Base-by-base conservation (phyloP, 64 coral and sea anemone genomes). In the Montipora capricornis region DNA sequence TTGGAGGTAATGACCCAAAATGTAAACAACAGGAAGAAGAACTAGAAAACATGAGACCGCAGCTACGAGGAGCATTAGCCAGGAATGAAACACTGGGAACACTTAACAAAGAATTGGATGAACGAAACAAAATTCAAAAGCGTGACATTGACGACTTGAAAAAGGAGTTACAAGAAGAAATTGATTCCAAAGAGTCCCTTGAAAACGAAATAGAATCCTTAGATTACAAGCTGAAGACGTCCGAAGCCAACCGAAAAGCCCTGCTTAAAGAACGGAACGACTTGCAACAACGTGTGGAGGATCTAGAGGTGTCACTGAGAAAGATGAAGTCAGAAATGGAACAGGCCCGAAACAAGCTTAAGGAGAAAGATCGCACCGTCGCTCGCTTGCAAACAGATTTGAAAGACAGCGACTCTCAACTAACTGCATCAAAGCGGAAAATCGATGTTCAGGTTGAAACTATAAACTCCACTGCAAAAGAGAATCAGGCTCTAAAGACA, bases 331-430 rank as follows among this genome's bases (percentile, higher is more conserved):
- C 81, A 49, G 96, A 97, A 46, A 45, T 97, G 5, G 88, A 78
- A 60, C 96, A 97, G 14, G 86, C 80, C 14, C 90, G 94, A 20
- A 97, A 97, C 84, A 93, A 94, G 74, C 61, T 97, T 11, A 95
- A 93, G 48, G 96, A 94, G 89, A 87, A 94, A 51, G 96, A 97
- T 10, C 90, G 96, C 17, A 95, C 85, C 16, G 92, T 76, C 78
- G 89, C 83, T 10, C 90, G 89, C 5, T 71, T 95, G 20, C 71
- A 74, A 11, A 17, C 68, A 20, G 92, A 97, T 9, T 60, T 97
- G 17, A 97, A 97, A 86, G 93, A 95, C 6, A 87, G 81, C 6
- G 87, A 87, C 46, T 88, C 89, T 12, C 81, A 82, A 16, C 69
- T 93, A 48, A 95, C 66, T 17, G 82, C 80, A 17, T 48, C 53